Base-by-base conservation (phyloP, 92 coral and sea anemone species). In the Siderastrea radians region DNA sequence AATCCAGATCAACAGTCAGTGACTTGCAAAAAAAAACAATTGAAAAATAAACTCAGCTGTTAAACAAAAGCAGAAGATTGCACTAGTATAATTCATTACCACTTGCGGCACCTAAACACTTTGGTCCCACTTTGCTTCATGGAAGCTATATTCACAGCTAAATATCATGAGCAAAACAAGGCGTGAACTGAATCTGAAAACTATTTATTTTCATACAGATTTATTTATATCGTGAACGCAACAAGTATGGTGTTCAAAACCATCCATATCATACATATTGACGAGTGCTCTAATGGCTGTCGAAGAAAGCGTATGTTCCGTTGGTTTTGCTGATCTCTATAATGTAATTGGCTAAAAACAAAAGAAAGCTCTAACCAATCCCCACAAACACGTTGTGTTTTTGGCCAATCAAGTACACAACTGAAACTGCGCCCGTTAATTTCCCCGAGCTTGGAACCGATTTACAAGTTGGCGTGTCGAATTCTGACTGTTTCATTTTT, bases 101-200 rank as follows among this genome's bases (percentile, higher is more conserved):
- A 77, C 10, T 45, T 70, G 19, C 8, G 10, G 78, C 61, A 46
- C 75, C 15, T 9, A 74, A 3, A 55, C 66, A 15, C 6, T 43
- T 43, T 15, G 69, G 38, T 0, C 38, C 38, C 38, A 26, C 38
- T 44, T 3, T 10, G 73, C 86, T 82, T 82, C 86, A 82, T 16
- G 11, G 86, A 82, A 82, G 83, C 83, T 51, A 61, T 16, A 62
- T 64, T 6, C 16, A 49, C 16, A 49, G 17, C 44, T 51, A 17
- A 70, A 60, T 10, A 26, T 6, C 10, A 69, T 6, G 4, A 17
- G 46, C 14, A n/a, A 80, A 50, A 65, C 65, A 81, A 16, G 66
- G 55, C 54, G 17, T 52, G 52, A 46, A 26, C 38, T 9, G 54
- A 65, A 64, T n/a, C n/a, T 10, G 45, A 10, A 12, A 16, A 49